Conservation (phyloP, 2,888 invertebrate species). For the Saturnia pavonia region DNA sequence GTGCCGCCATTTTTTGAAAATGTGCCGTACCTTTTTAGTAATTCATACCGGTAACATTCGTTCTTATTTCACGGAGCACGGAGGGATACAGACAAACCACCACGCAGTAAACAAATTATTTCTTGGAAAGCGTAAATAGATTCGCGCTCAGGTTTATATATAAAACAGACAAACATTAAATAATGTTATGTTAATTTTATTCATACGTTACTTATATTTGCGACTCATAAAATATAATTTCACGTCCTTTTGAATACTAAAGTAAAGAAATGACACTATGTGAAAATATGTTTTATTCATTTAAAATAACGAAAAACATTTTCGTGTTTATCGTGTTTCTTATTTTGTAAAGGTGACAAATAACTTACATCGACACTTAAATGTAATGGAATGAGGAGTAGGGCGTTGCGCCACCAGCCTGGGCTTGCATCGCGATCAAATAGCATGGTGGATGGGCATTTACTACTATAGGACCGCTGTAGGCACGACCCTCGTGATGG, state of each 20-base stretch:
- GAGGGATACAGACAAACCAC: not conserved
- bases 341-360: not conserved
- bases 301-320: not conserved
- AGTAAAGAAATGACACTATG: not conserved
- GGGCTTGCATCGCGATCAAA: no score
- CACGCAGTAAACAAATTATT: slow-evolving; percentile 1
- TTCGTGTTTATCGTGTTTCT: not conserved
- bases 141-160: not conserved
- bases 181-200: slow-evolving; percentile 7
- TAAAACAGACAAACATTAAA: not conserved
- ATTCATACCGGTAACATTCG: not conserved
- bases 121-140: not conserved
- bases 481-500: no score
- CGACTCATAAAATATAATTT: slow-evolving; percentile 5
- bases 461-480: no score
- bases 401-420: no score
- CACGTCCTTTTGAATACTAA: slow-evolving; percentile 8
- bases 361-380: no score
- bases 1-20: no score
- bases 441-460: no score
- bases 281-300: slow-evolving; percentile 10
- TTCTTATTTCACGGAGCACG: not conserved
- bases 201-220: slow-evolving; percentile 4
- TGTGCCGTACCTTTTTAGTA: not conserved
- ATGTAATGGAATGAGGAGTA: no score